These are phyloP conservation scores for Venusia cambrica DNA, from an alignment of 2,888 invertebrate species.

Conservation along the genomic window DNA sequence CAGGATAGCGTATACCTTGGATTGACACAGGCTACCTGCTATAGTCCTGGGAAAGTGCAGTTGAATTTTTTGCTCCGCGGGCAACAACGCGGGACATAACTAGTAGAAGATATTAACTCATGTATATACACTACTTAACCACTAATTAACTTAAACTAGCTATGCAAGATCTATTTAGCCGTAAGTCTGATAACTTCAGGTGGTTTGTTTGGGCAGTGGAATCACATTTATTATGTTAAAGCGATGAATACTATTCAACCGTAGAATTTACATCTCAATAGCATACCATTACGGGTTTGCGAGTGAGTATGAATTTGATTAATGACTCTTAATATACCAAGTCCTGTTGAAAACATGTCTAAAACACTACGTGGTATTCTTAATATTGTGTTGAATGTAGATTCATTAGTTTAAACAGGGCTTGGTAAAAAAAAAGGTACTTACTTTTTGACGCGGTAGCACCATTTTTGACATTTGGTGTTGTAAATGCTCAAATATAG, in stretches of 20 bases:
- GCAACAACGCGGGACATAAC: too few relatives aligned
- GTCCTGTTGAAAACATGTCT: conserved; percentile 1
- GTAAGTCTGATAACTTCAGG: conserved; percentile 1
- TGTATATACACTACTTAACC: conserved; percentile 5
- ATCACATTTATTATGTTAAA: background rate
- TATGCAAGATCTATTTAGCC: background rate
- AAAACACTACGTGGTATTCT: too few relatives aligned
- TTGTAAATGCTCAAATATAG: too few relatives aligned
- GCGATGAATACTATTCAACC: conserved; percentile 11
- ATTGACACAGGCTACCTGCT: too few relatives aligned
- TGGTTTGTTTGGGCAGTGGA: conserved; percentile 32
- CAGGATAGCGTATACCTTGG: too few relatives aligned
- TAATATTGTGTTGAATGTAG: too few relatives aligned
- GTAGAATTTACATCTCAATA: conserved; percentile 26
- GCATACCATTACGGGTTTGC: conserved; percentile 32
- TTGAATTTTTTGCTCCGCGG: too few relatives aligned
- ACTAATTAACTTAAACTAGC: conserved; percentile 6
- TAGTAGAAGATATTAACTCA: conserved; percentile 12
- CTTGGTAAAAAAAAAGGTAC: too few relatives aligned
- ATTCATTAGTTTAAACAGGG: too few relatives aligned
- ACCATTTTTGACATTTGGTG: too few relatives aligned
- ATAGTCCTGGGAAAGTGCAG: too few relatives aligned
- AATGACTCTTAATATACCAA: conserved; percentile 19
- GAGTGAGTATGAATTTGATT: conserved; percentile 29
- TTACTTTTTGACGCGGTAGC: too few relatives aligned